Evolutionary conservation across 2,888 invertebrate species (phyloP).

Genomic region (Halocaridina rubra): DNA sequence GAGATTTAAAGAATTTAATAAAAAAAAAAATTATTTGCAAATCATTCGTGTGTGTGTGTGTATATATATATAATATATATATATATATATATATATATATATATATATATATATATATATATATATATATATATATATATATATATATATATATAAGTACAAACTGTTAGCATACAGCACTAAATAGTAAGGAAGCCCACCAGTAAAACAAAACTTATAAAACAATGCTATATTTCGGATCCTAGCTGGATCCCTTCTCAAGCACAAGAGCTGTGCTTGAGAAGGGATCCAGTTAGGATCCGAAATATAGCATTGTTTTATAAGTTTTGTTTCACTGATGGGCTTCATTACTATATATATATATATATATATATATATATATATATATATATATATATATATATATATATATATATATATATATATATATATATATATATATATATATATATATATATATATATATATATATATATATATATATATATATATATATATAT

Average conservation of each 20-base stretch:
- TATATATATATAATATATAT: conserved; percentile 28
- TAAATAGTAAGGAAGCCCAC: too few relatives aligned
- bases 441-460: not conserved
- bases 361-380: not conserved
- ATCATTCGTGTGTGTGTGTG: not conserved
- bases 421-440: not conserved
- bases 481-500: conserved; percentile 4
- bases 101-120: conserved; percentile 31
- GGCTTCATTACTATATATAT: too few relatives aligned
- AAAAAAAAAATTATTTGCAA: too few relatives aligned
- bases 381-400: not conserved
- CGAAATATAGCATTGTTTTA: not conserved
- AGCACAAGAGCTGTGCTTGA: too few relatives aligned
- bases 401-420: not conserved
- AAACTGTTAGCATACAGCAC: too few relatives aligned
- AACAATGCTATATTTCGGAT: too few relatives aligned
- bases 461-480: not conserved
- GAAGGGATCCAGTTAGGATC: too few relatives aligned
- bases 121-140: conserved; percentile 15
- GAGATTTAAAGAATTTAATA: too few relatives aligned
- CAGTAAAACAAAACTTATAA: too few relatives aligned
- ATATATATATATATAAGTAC: conserved; percentile 16
- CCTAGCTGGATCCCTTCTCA: too few relatives aligned
- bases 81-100: conserved; percentile 27
- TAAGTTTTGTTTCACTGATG: too few relatives aligned